phyloP scores from a whole-genome alignment of 2,797 vertebrate species.

The Coluber constrictor region DNA sequence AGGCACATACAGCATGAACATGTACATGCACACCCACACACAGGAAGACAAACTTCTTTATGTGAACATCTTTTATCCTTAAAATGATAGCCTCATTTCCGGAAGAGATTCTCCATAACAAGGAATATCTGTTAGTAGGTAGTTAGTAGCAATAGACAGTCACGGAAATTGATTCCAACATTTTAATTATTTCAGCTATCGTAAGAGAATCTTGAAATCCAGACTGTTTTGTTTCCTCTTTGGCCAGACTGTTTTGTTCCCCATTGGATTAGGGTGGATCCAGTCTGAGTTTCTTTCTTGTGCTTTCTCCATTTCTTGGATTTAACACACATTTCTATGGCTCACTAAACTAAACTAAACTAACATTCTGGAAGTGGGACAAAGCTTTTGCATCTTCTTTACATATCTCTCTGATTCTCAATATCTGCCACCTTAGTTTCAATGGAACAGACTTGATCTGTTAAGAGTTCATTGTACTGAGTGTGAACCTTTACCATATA shows the following conservation, averaged over 20 bases:
- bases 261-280: not conserved
- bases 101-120: not conserved
- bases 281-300: not conserved
- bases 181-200: not conserved
- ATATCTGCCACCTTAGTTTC: not conserved
- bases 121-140: not conserved
- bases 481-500: not conserved
- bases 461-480: not conserved
- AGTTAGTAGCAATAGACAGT: not conserved
- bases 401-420: not conserved
- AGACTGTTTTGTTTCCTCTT: not conserved
- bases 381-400: not conserved
- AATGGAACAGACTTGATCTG: not conserved
- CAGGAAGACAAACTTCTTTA: not conserved
- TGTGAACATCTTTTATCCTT: not conserved
- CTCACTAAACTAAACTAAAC: not conserved
- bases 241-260: not conserved
- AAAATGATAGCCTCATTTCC: not conserved
- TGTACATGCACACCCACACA: accelerated
- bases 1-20: not conserved
- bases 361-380: not conserved
- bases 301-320: not conserved
- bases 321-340: not conserved
- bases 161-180: not conserved
- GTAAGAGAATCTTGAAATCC: not conserved